A percentile compares a stretch with the other conserved stretches of the same genome.
phyloP scores from a whole-genome alignment of 2,888 invertebrate species.

The Drosophila putrida region DNA sequence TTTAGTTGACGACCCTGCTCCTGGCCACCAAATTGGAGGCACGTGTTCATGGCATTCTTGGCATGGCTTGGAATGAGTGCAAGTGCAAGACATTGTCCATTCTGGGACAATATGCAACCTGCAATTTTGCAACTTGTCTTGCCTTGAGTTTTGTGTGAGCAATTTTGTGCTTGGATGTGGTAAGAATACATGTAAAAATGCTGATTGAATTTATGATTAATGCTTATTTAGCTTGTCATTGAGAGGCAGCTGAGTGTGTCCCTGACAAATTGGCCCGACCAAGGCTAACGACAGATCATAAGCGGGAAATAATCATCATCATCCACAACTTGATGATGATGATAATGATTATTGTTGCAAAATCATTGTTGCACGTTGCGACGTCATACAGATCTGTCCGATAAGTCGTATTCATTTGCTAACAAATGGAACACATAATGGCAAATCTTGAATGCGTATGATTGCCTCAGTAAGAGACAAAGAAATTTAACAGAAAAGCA shows the following conservation, averaged over 20 bases:
- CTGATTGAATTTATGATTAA: constrained; percentile 71
- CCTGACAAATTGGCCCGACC: constrained; percentile 65
- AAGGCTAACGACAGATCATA: constrained; percentile 61
- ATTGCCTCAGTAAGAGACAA: constrained; percentile 11
- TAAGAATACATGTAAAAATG: constrained; percentile 73
- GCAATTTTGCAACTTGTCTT: not conserved
- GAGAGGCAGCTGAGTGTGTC: constrained; percentile 30
- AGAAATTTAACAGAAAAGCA: constrained; percentile 30
- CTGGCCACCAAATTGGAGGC: constrained; percentile 39
- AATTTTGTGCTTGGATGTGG: constrained; percentile 48
- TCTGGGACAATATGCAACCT: constrained; percentile 19
- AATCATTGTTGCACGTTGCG: constrained; percentile 20
- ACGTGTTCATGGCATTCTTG: constrained; percentile 66
- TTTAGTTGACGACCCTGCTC: constrained; percentile 36
- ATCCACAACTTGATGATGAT: constrained; percentile 3
- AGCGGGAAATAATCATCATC: constrained; percentile 44
- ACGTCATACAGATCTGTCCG: constrained; percentile 18
- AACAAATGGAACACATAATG: constrained; percentile 13
- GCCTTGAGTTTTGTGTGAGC: constrained; percentile 12
- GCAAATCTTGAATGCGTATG: constrained; percentile 13
- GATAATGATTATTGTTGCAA: constrained; percentile 23
- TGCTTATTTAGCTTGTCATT: constrained; percentile 54
- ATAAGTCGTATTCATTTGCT: constrained; percentile 7
- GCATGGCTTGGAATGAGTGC: constrained; percentile 1
- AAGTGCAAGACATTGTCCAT: constrained; percentile 31